These are phyloP conservation scores for Pycnonotus jocosus DNA, from an alignment of 2,113 vertebrate species.

Conservation along the genomic window DNA sequence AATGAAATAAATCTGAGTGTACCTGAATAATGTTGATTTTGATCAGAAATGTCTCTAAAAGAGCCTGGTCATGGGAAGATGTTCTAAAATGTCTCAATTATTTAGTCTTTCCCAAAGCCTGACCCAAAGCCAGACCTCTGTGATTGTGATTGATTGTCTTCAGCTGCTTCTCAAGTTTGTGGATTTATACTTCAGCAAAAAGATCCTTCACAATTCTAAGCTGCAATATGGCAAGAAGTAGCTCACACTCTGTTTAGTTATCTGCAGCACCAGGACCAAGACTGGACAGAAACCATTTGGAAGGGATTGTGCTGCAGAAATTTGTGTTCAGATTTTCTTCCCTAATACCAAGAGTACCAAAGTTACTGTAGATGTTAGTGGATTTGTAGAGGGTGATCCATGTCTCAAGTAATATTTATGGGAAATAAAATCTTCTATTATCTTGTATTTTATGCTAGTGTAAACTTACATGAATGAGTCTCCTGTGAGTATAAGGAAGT, in stretches of 20 bases:
- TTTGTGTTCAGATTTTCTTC: not conserved
- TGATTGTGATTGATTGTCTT: not conserved
- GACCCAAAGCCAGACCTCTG: not conserved
- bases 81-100: not conserved
- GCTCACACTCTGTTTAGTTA: not conserved
- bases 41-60: not conserved
- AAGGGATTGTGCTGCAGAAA: not conserved
- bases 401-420: not conserved
- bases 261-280: not conserved
- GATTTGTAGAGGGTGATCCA: not conserved
- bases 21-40: not conserved
- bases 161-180: not conserved
- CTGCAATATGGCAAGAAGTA: not conserved
- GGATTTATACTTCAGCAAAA: not conserved
- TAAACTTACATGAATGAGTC: not conserved
- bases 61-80: not conserved
- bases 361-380: not conserved
- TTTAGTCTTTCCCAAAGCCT: not conserved
- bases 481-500: not conserved
- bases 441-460: not conserved
- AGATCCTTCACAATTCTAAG: not conserved
- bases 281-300: not conserved
- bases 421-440: not conserved
- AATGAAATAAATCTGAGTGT: not conserved
- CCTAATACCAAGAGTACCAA: not conserved